Percentiles rank a stretch among this genome's conserved stretches.
These are phyloP conservation scores for Nothocercus julius DNA, from an alignment of 2,113 vertebrate genomes.

Conservation along the genomic window DNA sequence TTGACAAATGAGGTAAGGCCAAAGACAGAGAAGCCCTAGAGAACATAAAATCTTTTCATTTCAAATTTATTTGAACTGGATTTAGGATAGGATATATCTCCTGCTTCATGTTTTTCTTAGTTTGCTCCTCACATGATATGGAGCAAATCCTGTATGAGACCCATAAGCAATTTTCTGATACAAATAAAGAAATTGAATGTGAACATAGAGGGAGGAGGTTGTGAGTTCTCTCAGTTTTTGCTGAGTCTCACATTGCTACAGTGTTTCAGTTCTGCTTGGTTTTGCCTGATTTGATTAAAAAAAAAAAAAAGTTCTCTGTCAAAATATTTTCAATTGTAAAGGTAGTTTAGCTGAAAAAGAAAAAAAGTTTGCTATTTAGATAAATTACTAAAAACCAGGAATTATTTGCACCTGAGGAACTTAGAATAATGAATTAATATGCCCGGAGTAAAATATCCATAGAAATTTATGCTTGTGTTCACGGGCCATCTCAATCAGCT, in stretches of 20 bases:
- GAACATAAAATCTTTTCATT: neutral
- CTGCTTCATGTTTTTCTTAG: neutral
- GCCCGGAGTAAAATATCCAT: neutral
- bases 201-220: neutral
- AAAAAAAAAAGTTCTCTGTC: neutral
- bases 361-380: neutral
- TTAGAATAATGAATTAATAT: neutral
- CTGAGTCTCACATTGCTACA: neutral
- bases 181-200: neutral
- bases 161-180: accelerated
- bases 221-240: neutral
- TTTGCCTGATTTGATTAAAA: neutral
- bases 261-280: neutral
- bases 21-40: neutral
- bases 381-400: neutral
- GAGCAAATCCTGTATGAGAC: neutral
- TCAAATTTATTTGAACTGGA: neutral
- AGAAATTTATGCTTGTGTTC: neutral
- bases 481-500: neutral
- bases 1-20: neutral
- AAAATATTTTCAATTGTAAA: neutral
- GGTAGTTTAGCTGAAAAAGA: neutral
- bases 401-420: neutral
- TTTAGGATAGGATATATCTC: neutral
- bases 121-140: neutral